Base-by-base conservation (phyloP, 2,888 invertebrate species). In the Prenolepis imparis region DNA sequence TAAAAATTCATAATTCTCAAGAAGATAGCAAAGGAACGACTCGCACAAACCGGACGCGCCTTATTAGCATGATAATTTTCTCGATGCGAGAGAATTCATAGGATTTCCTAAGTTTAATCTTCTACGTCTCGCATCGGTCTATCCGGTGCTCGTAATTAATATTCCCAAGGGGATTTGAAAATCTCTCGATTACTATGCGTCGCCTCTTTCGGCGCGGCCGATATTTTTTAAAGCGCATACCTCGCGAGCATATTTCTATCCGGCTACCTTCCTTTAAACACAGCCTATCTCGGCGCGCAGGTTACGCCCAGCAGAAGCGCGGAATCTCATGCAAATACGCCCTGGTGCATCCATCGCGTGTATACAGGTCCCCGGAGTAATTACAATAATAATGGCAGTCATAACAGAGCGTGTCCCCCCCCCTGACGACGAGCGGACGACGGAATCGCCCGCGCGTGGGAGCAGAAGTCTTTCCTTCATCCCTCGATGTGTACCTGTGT, bases 351-450 rank as follows among this genome's bases (percentile, higher is more conserved):
- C 59, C 78, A 32, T 52, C 59, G 78, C 67, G 68, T 82, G 74
- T 78, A 63, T 74, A 41, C 28, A 86, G 72, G 73, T 12, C 67
- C 72, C 72, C 70, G 55, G 57, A 81, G 63, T 87, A 88, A 89
- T 89, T 90, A 88, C 82, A 90, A 89, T 90, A 84, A 89, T 89
- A 86, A 90, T 89, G 73, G 84, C 77, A 64, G 72, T 64, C 77
- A 36, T 70, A 78, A 84, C 68, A 80, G 67, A 80, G 67, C 80
- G 63, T 36, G 61, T 61, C 48, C 28, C 55, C 68, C 32, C 24
- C n/a, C 63, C 28, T 9, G 57, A 52, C 67, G 61, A 70, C 57
- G 24, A 67, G 41, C 48, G 73, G 44, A 28, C 32, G 48, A 52
- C 39, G 67, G 63, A 63, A 21, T 74, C 21, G 74, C 73, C n/a